These are phyloP conservation scores for Progne subis DNA, from an alignment of 2,113 vertebrate species.

Conservation along the genomic window DNA sequence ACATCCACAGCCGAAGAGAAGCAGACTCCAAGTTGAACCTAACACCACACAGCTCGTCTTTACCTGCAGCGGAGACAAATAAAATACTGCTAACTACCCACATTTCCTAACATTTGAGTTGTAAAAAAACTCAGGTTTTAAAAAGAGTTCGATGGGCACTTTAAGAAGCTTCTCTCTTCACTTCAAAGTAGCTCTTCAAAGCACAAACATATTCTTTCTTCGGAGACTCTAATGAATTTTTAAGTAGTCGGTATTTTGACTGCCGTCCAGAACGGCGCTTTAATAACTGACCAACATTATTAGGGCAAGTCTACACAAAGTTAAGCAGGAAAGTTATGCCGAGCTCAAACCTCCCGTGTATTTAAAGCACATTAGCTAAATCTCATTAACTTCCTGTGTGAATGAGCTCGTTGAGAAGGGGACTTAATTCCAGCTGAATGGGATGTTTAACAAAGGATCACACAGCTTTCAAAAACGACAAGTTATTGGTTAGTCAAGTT, in stretches of 20 bases:
- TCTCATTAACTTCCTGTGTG: slow-evolving; percentile 41
- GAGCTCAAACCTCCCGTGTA: background rate
- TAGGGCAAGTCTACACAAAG: slow-evolving; percentile 31
- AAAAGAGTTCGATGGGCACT: background rate
- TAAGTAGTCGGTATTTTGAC: slow-evolving; percentile 53
- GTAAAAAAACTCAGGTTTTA: background rate
- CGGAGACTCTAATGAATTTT: slow-evolving; percentile 44
- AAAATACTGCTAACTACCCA: background rate
- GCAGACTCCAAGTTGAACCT: background rate
- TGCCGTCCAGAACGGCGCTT: background rate
- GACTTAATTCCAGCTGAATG: background rate
- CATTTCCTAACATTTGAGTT: background rate
- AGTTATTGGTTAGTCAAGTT: background rate
- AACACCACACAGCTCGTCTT: background rate
- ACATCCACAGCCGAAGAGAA: background rate
- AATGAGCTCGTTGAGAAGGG: slow-evolving; percentile 34
- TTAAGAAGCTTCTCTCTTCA: background rate
- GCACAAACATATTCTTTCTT: background rate
- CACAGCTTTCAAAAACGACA: background rate
- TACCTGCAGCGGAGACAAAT: background rate
- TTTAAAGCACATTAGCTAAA: slow-evolving; percentile 58
- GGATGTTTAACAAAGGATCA: background rate
- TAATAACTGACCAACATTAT: background rate
- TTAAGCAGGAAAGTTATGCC: background rate
- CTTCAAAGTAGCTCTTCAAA: background rate